A percentile compares a stretch with the other conserved stretches of the same genome.
These are phyloP conservation scores for Pycnonotus jocosus DNA, from an alignment of 2,113 vertebrate genomes.

Conservation along the genomic window DNA sequence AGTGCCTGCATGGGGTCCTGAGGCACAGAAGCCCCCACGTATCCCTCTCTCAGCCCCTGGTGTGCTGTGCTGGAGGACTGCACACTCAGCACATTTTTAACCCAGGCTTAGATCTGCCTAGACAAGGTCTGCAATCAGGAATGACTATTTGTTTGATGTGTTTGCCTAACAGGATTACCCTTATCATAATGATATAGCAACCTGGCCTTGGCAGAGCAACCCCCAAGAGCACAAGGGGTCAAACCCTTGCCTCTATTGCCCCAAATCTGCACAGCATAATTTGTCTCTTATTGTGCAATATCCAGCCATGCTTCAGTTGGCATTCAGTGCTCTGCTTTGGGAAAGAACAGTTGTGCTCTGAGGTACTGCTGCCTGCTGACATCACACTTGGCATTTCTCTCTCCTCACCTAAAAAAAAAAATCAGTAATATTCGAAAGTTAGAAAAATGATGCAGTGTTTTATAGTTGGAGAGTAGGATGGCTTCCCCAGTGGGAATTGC, in stretches of 20 bases:
- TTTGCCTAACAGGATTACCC: constrained; percentile 58
- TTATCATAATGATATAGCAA: constrained; percentile 43
- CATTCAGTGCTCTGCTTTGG: not conserved
- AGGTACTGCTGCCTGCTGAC: not conserved
- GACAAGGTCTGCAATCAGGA: not conserved
- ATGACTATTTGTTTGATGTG: constrained; percentile 22
- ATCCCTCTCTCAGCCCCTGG: not conserved
- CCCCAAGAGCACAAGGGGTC: not conserved
- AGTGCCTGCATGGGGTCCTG: not conserved
- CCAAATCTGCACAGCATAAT: not conserved
- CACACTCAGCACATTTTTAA: constrained; percentile 25
- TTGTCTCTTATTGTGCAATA: not conserved
- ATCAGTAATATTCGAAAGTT: not conserved
- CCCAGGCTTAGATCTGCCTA: not conserved
- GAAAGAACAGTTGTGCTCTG: not conserved
- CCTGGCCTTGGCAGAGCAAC: constrained; percentile 47
- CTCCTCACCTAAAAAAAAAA: not conserved
- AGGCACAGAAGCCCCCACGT: not conserved
- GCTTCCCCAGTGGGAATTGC: not conserved
- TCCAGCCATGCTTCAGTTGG: not conserved
- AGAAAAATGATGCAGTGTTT: not conserved
- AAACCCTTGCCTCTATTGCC: not conserved
- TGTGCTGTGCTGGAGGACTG: not conserved
- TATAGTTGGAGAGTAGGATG: not conserved
- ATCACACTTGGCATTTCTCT: not conserved